Evolutionary conservation across 2,888 invertebrate genomes (phyloP).

Genomic region (Mantis religiosa): DNA sequence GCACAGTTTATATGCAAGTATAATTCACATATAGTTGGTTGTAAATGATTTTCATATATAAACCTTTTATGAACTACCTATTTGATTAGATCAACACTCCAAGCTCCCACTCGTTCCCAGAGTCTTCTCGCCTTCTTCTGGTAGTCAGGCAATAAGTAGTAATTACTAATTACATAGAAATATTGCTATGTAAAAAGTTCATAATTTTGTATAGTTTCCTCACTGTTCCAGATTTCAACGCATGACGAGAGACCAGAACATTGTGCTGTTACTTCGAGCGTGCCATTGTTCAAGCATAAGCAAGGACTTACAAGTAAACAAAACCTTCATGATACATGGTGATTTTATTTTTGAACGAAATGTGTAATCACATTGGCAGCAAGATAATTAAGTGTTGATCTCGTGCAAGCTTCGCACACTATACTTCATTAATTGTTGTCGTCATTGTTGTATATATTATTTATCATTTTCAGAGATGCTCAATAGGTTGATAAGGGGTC

Average conservation of each 20-base stretch:
- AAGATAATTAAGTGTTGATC: background rate
- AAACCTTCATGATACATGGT: background rate
- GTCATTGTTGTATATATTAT: background rate
- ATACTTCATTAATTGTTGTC: background rate
- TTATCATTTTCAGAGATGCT: background rate
- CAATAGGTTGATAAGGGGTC: background rate
- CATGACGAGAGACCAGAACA: background rate
- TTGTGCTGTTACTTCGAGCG: background rate
- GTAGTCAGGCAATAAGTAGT: too few species aligned
- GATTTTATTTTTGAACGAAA: background rate
- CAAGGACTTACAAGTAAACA: background rate
- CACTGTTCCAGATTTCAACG: background rate
- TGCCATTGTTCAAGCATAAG: background rate
- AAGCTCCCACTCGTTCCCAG: too few species aligned
- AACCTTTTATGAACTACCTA: too few species aligned
- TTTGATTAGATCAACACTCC: too few species aligned
- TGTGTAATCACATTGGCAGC: background rate
- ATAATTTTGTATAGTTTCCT: background rate
- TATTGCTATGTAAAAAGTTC: too few species aligned
- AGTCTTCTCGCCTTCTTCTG: too few species aligned
- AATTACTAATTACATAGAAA: too few species aligned
- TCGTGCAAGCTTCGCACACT: background rate
- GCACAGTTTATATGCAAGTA: too few species aligned
- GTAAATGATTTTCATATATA: too few species aligned
- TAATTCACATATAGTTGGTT: too few species aligned